A percentile compares a stretch with the other conserved stretches of the same genome.
phyloP scores from a whole-genome alignment of 2,888 invertebrate genomes.

The Steinernema hermaphroditum region DNA sequence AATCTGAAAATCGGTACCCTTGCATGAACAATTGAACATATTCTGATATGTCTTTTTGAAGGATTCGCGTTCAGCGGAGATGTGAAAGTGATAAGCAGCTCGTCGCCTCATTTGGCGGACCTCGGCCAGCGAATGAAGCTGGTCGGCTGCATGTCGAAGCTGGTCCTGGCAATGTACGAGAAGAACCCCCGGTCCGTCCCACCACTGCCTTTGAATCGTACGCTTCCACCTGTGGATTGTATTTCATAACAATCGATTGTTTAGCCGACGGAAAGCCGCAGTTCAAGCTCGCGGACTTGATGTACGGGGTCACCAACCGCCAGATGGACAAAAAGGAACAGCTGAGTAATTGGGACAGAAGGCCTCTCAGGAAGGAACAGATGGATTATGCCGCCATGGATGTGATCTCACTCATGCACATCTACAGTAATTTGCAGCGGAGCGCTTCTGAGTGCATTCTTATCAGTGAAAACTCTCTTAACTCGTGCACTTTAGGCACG shows the following conservation, averaged over 20 bases:
- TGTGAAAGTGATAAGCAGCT: slow-evolving; percentile 39
- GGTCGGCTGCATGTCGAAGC: background rate
- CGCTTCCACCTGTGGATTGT: no score
- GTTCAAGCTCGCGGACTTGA: slow-evolving; percentile 45
- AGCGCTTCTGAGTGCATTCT: background rate
- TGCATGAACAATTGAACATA: background rate
- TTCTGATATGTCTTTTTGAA: background rate
- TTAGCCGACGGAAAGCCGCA: slow-evolving; percentile 38
- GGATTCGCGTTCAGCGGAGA: slow-evolving; percentile 47
- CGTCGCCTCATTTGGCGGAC: slow-evolving; percentile 15
- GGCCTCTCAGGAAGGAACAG: slow-evolving; percentile 44
- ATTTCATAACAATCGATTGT: no score
- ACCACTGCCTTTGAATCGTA: background rate
- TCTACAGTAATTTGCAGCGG: slow-evolving; percentile 28
- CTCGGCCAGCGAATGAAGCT: background rate
- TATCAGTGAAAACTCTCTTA: background rate
- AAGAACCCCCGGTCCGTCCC: background rate
- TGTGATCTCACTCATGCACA: slow-evolving; percentile 43
- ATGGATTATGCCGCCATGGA: slow-evolving; percentile 48
- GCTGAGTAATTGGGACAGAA: slow-evolving; percentile 43
- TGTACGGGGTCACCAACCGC: slow-evolving; percentile 31
- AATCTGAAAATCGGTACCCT: slow-evolving; percentile 38
- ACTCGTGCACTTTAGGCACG: background rate
- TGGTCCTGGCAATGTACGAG: background rate
- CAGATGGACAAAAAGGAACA: slow-evolving; percentile 45